Conservation (phyloP, 2,797 vertebrate genomes). For the Protonibea diacanthus region DNA sequence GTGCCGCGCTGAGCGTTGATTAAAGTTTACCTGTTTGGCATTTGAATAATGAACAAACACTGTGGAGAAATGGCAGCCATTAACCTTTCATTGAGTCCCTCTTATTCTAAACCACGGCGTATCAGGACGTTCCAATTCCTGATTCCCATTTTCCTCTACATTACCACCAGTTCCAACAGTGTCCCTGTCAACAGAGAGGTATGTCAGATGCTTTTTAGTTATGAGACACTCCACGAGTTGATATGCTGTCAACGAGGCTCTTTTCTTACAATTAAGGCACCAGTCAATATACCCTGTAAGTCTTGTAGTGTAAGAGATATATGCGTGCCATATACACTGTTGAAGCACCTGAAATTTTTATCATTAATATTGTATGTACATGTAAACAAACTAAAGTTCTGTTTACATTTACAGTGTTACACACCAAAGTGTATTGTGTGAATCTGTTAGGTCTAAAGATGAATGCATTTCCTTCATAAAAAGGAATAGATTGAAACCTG, state of each 20-base stretch:
- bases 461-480: neutral
- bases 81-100: constrained; percentile 84
- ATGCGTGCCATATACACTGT: neutral
- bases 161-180: constrained; percentile 55
- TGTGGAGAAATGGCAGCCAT: constrained; percentile 82
- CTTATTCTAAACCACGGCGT: constrained; percentile 70
- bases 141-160: constrained; percentile 69
- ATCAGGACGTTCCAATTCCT: constrained; percentile 55
- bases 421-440: too few species aligned
- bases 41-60: constrained; percentile 89
- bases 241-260: constrained; percentile 1
- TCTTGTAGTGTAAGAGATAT: neutral
- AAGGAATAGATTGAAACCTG: too few species aligned
- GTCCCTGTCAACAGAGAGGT: constrained; percentile 35
- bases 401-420: neutral
- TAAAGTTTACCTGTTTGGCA: constrained; percentile 87
- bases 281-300: neutral
- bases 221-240: constrained; percentile 13
- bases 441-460: neutral
- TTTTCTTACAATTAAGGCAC: constrained; percentile 14
- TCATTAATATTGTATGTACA: neutral
- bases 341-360: neutral
- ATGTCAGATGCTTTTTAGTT: constrained; percentile 23
- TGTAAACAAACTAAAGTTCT: too few species aligned
- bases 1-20: constrained; percentile 79